These are phyloP conservation scores for Scrobipalpa atriplicella DNA, from an alignment of 2,888 invertebrate genomes.

Conservation along the genomic window DNA sequence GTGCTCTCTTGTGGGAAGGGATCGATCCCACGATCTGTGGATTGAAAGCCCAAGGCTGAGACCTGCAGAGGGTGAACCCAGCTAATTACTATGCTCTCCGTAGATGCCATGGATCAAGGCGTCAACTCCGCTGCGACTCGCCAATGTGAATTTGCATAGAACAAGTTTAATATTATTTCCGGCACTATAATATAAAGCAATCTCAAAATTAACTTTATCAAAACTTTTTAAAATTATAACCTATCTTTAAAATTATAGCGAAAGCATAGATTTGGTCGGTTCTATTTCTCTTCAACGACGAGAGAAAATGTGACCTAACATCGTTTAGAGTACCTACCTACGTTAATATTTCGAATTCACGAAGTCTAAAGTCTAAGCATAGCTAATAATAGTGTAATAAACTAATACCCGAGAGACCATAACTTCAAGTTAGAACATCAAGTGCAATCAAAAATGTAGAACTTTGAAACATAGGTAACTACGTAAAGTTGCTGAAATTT, in stretches of 20 bases:
- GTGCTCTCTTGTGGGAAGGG: too few relatives aligned
- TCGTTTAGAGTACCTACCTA: too few relatives aligned
- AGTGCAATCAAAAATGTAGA: conserved; percentile 17
- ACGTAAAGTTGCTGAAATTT: neutral
- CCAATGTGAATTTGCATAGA: conserved; percentile 16
- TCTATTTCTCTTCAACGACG: too few relatives aligned
- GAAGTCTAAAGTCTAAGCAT: neutral
- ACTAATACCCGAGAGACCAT: neutral
- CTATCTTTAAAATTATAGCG: too few relatives aligned
- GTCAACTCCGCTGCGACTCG: neutral
- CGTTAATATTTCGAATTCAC: neutral
- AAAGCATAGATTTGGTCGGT: too few relatives aligned
- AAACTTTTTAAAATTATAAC: too few relatives aligned
- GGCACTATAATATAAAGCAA: neutral
- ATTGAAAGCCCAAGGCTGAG: too few relatives aligned
- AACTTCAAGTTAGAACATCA: neutral
- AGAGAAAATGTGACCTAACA: too few relatives aligned
- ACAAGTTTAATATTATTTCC: conserved; percentile 18
- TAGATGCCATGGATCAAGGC: neutral
- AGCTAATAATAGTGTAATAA: conserved; percentile 4
- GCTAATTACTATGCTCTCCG: neutral
- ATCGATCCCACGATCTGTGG: too few relatives aligned
- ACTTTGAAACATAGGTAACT: neutral
- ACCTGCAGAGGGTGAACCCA: neutral
- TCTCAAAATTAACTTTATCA: neutral